A percentile compares a stretch with the other conserved stretches of the same genome.
phyloP scores from a whole-genome alignment of 2,797 vertebrate genomes.

The Saxicola maurus region DNA sequence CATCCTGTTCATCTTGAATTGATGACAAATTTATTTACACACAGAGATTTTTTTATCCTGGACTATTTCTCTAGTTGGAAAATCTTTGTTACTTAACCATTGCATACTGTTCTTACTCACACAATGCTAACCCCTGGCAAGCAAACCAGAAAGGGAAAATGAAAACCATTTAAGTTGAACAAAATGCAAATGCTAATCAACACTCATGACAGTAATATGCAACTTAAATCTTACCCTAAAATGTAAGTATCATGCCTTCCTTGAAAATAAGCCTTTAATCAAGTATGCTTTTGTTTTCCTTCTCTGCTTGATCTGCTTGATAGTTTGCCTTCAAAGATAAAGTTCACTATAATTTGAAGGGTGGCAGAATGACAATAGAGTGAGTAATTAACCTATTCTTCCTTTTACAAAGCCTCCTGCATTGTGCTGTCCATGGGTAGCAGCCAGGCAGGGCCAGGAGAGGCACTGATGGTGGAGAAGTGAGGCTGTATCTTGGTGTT shows the following conservation, averaged over 20 bases:
- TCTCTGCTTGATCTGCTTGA: background rate
- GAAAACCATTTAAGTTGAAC: background rate
- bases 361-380: background rate
- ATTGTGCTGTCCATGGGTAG: background rate
- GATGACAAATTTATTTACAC: background rate
- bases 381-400: background rate
- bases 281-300: background rate
- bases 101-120: background rate
- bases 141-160: background rate
- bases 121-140: background rate
- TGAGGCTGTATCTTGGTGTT: rapidly evolving
- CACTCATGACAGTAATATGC: background rate
- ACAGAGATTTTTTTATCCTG: background rate
- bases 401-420: background rate
- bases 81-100: background rate
- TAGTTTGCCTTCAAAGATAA: background rate
- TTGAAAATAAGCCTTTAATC: background rate
- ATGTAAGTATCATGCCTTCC: background rate
- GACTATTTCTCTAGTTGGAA: background rate
- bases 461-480: background rate
- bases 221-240: background rate
- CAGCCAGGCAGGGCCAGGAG: background rate
- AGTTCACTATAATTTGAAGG: background rate
- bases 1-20: background rate
- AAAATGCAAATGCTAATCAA: background rate